Conservation (phyloP, 2,113 vertebrate genomes). For the Amphiprion percula region DNA sequence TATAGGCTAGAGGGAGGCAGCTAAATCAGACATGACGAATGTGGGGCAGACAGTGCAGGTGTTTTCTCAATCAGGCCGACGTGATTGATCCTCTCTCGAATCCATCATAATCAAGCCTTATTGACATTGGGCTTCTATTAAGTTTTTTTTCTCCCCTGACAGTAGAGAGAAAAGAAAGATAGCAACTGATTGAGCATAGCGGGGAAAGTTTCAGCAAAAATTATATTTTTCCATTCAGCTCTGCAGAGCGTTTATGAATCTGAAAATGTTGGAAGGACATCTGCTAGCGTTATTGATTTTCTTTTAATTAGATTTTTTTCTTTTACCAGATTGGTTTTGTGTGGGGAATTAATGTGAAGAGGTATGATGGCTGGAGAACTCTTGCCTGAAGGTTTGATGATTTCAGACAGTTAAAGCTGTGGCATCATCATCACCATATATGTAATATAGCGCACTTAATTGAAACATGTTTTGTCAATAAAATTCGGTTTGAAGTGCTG, state of each 20-base stretch:
- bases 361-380: conserved; percentile 35
- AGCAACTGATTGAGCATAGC: conserved; percentile 28
- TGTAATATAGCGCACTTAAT: conserved; percentile 28
- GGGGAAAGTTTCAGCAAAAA: conserved; percentile 32
- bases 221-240: conserved; percentile 35
- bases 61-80: conserved; percentile 77
- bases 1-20: conserved; percentile 73
- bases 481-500: not conserved
- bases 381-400: conserved; percentile 52
- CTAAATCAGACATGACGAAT: conserved; percentile 81
- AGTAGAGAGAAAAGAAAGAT: conserved; percentile 54
- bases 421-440: conserved; percentile 3
- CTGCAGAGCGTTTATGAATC: conserved; percentile 44
- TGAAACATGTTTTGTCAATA: conserved; percentile 37
- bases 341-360: conserved; percentile 52
- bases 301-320: conserved; percentile 65
- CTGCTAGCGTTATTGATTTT: conserved; percentile 66
- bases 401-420: conserved; percentile 27
- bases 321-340: conserved; percentile 38
- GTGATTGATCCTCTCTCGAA: conserved; percentile 73
- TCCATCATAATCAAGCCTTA: conserved; percentile 81
- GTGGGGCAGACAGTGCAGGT: conserved; percentile 75
- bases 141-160: conserved; percentile 42
- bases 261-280: conserved; percentile 53
- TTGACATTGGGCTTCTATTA: conserved; percentile 76